Percentiles rank a stretch among this genome's conserved stretches.
phyloP scores from a whole-genome alignment of 35 echinoderm and acorn worm species.

The Patiria miniata region DNA sequence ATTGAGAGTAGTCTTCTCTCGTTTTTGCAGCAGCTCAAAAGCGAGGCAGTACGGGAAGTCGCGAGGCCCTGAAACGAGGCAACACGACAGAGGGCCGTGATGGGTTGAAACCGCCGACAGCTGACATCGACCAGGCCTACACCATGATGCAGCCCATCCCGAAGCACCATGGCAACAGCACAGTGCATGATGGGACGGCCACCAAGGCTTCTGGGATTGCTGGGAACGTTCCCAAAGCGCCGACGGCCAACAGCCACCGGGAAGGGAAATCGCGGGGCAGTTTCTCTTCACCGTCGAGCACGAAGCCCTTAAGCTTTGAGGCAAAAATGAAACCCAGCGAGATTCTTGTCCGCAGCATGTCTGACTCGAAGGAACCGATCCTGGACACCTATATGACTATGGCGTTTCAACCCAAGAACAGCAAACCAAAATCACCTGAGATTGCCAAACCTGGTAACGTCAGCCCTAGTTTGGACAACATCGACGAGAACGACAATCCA shows the following conservation, averaged over 20 bases:
- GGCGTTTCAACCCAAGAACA: slow-evolving; percentile 53
- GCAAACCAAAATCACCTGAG: background rate
- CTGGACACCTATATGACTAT: slow-evolving; percentile 73
- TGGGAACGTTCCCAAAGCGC: slow-evolving; percentile 14
- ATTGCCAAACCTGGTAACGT: background rate
- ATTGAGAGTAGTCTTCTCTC: background rate
- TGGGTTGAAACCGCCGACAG: background rate
- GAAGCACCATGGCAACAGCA: slow-evolving; percentile 16
- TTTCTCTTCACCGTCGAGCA: background rate
- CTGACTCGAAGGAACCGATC: slow-evolving; percentile 27
- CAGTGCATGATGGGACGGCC: slow-evolving; percentile 28
- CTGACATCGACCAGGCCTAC: background rate
- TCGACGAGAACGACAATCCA: background rate
- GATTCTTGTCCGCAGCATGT: background rate
- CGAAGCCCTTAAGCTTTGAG: background rate
- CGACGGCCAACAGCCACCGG: background rate
- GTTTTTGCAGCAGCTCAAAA: background rate
- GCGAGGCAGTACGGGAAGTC: no score
- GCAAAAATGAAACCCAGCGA: slow-evolving; percentile 3
- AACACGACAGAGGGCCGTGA: background rate
- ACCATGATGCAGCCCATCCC: slow-evolving; percentile 11
- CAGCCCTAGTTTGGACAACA: background rate
- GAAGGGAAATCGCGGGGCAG: background rate
- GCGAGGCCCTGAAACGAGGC: background rate
- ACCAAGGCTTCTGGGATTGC: background rate